Percentiles rank a stretch among this genome's conserved stretches.
Conservation (phyloP, 2,797 vertebrate species). For the Sciaenops ocellatus region DNA sequence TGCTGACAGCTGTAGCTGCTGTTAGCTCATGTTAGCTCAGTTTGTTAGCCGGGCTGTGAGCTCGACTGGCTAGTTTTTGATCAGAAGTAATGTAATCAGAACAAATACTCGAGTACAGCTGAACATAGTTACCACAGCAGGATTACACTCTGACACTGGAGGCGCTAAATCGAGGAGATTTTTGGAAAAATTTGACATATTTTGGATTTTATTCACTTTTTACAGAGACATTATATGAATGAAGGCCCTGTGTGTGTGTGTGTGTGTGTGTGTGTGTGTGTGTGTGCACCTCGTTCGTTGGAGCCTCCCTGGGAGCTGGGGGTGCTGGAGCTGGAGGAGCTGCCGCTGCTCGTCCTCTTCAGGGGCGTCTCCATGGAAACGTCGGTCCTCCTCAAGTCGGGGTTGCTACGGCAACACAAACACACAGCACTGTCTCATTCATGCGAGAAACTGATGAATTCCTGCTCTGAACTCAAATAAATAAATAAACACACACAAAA, state of each 20-base stretch:
- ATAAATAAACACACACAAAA: not conserved
- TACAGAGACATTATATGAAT: not conserved
- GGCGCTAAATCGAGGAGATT: not conserved
- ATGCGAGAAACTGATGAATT: not conserved
- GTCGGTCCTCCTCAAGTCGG: conserved; percentile 93
- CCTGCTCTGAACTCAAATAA: not conserved
- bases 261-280: conserved; percentile 9
- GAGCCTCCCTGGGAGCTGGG: conserved; percentile 96
- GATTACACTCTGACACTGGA: too few relatives aligned
- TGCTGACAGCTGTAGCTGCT: too few relatives aligned
- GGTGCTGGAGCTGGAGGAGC: conserved; percentile 98
- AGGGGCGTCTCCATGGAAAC: conserved; percentile 90
- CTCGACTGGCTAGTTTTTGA: too few relatives aligned
- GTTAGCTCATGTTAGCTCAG: too few relatives aligned
- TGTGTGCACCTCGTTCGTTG: conserved; percentile 85
- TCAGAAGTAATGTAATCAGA: too few relatives aligned
- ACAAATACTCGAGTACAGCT: too few relatives aligned
- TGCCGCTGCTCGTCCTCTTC: conserved; percentile 96
- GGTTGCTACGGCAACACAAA: conserved; percentile 89
- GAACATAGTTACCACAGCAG: too few relatives aligned
- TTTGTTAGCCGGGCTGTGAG: too few relatives aligned
- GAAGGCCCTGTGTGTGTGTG: conserved; percentile 3
- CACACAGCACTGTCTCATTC: conserved; percentile 36
- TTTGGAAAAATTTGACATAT: not conserved
- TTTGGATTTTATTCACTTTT: too few relatives aligned